Evolutionary conservation across 2,113 vertebrate species (phyloP).

Genomic region (Eulemur macaco): DNA sequence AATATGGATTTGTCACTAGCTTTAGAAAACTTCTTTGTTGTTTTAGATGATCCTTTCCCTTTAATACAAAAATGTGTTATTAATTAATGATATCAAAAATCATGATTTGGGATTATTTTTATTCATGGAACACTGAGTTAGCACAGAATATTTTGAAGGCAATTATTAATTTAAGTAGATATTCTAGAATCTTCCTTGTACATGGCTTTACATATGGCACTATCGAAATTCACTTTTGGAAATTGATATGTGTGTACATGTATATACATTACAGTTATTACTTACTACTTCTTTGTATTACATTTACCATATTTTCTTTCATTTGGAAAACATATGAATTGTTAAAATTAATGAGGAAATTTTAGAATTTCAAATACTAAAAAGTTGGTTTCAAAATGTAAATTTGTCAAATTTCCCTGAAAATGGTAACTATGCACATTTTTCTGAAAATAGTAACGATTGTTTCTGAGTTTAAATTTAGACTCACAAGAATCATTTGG

Average conservation of each 20-base stretch:
- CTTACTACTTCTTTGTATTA: background rate
- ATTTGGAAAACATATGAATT: background rate
- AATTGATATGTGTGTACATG: background rate
- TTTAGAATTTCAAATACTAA: background rate
- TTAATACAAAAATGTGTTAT: background rate
- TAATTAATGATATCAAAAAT: background rate
- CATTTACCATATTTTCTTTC: background rate
- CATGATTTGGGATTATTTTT: background rate
- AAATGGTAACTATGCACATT: background rate
- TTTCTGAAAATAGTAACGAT: background rate
- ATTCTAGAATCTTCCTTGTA: background rate
- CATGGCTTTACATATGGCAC: background rate
- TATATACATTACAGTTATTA: background rate
- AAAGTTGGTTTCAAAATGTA: background rate
- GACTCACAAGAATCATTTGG: background rate
- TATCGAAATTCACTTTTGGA: conserved; percentile 1
- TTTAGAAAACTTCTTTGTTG: background rate
- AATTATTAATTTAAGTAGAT: background rate
- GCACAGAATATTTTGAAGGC: background rate
- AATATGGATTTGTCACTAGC: background rate
- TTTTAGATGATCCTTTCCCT: background rate
- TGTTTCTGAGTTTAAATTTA: background rate
- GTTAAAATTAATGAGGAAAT: background rate
- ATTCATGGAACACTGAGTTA: background rate
- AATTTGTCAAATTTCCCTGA: background rate